Evolutionary conservation across 2,797 vertebrate species (phyloP).

Genomic region (Pelobates cultripes): DNA sequence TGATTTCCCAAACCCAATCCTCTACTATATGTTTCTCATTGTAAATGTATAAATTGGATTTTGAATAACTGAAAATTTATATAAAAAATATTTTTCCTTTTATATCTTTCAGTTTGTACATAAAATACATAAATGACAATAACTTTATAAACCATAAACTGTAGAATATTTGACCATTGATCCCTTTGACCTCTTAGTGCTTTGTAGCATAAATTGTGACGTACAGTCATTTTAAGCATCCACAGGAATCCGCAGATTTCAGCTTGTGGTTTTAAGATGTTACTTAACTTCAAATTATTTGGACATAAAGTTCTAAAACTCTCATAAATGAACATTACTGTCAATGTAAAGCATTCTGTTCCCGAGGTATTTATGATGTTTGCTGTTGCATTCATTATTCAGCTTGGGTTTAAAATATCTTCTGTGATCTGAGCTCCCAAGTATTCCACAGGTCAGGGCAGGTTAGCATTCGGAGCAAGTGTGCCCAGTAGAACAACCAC

Average conservation of each 20-base stretch:
- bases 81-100: no score
- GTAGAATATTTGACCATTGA: not conserved
- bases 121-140: not conserved
- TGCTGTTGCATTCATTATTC: slow-evolving; percentile 2
- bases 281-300: slow-evolving; percentile 3
- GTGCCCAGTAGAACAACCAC: slow-evolving; percentile 17
- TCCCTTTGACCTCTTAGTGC: not conserved
- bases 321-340: not conserved
- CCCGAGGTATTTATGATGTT: not conserved
- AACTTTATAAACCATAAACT: not conserved
- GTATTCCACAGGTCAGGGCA: slow-evolving; percentile 23
- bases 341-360: slow-evolving; percentile 17
- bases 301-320: slow-evolving; percentile 1
- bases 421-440: slow-evolving; percentile 19
- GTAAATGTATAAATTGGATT: no score
- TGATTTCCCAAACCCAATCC: no score
- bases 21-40: no score
- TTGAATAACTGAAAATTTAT: no score
- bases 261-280: not conserved
- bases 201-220: not conserved
- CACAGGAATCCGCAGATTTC: not conserved
- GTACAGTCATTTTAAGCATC: not conserved
- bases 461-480: slow-evolving; percentile 25
- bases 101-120: no score
- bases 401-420: slow-evolving; percentile 14